Base-by-base conservation (phyloP, 2,888 invertebrate genomes). In the Synanthedon vespiformis region DNA sequence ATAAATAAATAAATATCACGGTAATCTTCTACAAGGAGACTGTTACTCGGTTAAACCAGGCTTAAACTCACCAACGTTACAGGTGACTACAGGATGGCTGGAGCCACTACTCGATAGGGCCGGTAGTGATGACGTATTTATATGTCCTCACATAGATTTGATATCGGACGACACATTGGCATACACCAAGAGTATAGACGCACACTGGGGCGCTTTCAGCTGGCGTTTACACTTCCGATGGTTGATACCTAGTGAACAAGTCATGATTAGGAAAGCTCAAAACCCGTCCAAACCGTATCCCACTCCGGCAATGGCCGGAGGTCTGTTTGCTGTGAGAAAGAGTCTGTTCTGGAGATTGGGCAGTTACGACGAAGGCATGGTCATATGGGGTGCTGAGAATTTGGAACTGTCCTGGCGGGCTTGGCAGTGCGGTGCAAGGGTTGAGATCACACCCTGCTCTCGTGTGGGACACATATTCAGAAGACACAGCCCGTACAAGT, bases 371-470 rank as follows among this genome's bases (percentile, higher is more conserved):
- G 90, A 91, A 63, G 88, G 89, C 12, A 92, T 92, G 92, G 90
- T 92, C 62, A 96, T 98, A 56, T 99, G 99, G 99, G 99, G 99
- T 4, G 99, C 97, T 0, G 99, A 99, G 79, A 99, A 99, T 79
- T 89, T 99, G 40, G 99, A 99, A 80, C 89, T 99, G 74, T 98
- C 98, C 0, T 98, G 99, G 80, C 90, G 98, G 60, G 95, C 96
- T 0, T 98, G 98, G 98, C 95, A 96, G 72, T 98, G 98, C 65
- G 97, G 97, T 0, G 97, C 97, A 0, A 89, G 91, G 54, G 91
- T 98, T 0, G 94, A 97, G 80, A 97, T 97, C 51, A 94, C 93
- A 0, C 95, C 97, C 0, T 98, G 97, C 69, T 96, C 96, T 0
- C 93, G 96, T 69, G 97, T 98, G 0, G 98, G 97, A 0, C 98